These are phyloP conservation scores for Rhinogobius similis DNA, from an alignment of 2,113 vertebrate genomes.

Conservation along the genomic window DNA sequence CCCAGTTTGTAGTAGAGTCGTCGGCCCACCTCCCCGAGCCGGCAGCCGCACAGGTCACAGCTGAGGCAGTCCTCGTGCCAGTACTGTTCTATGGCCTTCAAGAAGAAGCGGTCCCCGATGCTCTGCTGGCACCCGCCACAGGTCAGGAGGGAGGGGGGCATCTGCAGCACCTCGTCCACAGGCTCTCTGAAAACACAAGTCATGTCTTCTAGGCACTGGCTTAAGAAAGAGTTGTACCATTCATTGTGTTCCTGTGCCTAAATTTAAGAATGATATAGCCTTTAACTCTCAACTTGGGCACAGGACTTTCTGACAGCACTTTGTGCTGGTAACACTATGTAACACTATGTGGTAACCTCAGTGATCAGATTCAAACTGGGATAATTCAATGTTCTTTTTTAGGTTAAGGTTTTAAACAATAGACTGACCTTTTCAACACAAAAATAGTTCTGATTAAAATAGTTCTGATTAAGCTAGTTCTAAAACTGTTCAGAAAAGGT, in stretches of 20 bases:
- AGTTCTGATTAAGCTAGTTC: too few species aligned
- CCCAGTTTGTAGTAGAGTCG: slow-evolving; percentile 97
- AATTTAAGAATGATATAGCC: not conserved
- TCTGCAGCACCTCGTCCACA: slow-evolving; percentile 96
- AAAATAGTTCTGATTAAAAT: too few species aligned
- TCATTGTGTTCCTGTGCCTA: not conserved
- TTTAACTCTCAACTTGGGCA: too few species aligned
- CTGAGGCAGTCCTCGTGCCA: slow-evolving; percentile 99
- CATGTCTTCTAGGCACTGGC: not conserved
- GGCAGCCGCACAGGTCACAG: slow-evolving; percentile 96
- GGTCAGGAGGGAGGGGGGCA: slow-evolving; percentile 93
- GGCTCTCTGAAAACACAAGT: slow-evolving; percentile 83
- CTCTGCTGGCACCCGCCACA: slow-evolving; percentile 98
- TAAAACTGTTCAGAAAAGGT: too few species aligned
- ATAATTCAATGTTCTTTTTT: too few species aligned
- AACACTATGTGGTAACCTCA: too few species aligned
- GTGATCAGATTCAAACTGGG: too few species aligned
- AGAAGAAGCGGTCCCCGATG: slow-evolving; percentile 97
- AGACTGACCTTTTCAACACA: too few species aligned
- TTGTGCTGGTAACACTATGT: too few species aligned
- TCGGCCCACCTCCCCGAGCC: slow-evolving; percentile 93
- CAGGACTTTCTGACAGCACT: too few species aligned
- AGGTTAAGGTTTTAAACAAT: too few species aligned
- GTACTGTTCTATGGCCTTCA: slow-evolving; percentile 99
- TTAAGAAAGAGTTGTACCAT: not conserved